Evolutionary conservation across 1,140 invertebrate species (phyloP), one percentile per base, ranked within the genome.

Genomic region (Thalassaphorura encarpata): DNA sequence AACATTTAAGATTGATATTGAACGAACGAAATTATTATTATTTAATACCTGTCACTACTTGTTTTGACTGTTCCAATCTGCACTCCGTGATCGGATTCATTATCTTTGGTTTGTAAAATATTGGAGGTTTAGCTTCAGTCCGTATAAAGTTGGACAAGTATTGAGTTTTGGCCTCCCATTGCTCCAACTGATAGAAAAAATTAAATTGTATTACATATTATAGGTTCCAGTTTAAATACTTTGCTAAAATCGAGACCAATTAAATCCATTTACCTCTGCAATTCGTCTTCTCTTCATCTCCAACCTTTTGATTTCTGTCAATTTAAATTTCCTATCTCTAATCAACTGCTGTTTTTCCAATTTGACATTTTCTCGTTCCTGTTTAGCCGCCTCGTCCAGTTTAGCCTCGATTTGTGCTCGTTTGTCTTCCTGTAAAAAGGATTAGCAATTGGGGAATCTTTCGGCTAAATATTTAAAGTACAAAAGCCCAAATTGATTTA

Each of bases 371-470:
- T 90, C 88, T 64, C 85, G 88, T 70, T 97, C 90, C 68, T 83
- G 77, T 49, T 84, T 78, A 42, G 88, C 87, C 67, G 88, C 87
- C 67, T 93, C 87, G 70, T 97, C 92, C 29, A 97, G 79, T 71
- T 94, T 91, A 56, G 87, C 83, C 71, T 97, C 93, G 28, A 97
- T 86, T 75, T 89, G 82, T 13, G 86, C 87, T 68, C 84, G 78
- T 71, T 86, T 87, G 59, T 85, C 80, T 68, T 85, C 83, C 84
- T 87, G 64, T 48, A n/a, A n/a, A n/a, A n/a, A n/a, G n/a, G n/a
- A n/a, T n/a, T n/a, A n/a, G n/a, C n/a, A n/a, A n/a, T n/a, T n/a
- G n/a, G n/a, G n/a, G n/a, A 53, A 28, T 47, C 55, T 56, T 51
- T 29, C n/a, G 19, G 51, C 21, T n/a, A 58, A 40, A 19, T 23